Conservation (phyloP, 2,113 vertebrate species). For the Arothron firmamentum region DNA sequence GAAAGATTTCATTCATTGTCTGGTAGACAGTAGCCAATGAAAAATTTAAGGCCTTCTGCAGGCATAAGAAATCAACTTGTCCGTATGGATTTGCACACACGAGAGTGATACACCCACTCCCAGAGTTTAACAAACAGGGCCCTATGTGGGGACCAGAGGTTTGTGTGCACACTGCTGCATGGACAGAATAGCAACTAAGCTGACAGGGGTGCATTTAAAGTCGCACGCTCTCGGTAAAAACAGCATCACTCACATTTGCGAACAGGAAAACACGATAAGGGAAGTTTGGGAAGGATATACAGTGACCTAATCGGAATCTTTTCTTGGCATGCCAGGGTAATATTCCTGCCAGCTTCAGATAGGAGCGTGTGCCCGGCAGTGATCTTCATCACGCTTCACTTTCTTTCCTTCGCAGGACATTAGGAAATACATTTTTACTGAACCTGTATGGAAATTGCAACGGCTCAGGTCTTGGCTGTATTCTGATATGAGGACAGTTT, state of each 20-base stretch:
- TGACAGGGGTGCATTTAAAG: not conserved
- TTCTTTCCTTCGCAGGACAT: conserved; percentile 29
- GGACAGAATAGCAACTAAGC: conserved; percentile 66
- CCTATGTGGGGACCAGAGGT: conserved; percentile 45
- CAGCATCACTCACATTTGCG: conserved; percentile 2
- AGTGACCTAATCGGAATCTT: conserved; percentile 28
- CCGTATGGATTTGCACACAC: conserved; percentile 35
- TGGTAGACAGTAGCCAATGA: conserved; percentile 55
- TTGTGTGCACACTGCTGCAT: conserved; percentile 35
- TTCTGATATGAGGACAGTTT: conserved; percentile 5
- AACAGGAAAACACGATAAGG: conserved; percentile 9
- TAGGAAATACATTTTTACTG: not conserved
- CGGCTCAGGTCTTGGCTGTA: not conserved
- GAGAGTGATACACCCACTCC: conserved; percentile 36
- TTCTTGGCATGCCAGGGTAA: conserved; percentile 31
- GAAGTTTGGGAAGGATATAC: conserved; percentile 1
- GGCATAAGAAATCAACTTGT: conserved; percentile 52
- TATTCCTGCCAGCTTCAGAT: conserved; percentile 29
- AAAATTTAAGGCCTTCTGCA: conserved; percentile 58
- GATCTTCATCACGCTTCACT: conserved; percentile 26
- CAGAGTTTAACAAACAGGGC: conserved; percentile 57
- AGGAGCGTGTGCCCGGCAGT: conserved; percentile 29
- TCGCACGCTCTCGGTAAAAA: not conserved
- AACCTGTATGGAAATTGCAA: too few species aligned
- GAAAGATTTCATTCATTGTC: conserved; percentile 47